Base-by-base conservation (phyloP, 2,888 invertebrate genomes). In the Rotaria sp. region DNA sequence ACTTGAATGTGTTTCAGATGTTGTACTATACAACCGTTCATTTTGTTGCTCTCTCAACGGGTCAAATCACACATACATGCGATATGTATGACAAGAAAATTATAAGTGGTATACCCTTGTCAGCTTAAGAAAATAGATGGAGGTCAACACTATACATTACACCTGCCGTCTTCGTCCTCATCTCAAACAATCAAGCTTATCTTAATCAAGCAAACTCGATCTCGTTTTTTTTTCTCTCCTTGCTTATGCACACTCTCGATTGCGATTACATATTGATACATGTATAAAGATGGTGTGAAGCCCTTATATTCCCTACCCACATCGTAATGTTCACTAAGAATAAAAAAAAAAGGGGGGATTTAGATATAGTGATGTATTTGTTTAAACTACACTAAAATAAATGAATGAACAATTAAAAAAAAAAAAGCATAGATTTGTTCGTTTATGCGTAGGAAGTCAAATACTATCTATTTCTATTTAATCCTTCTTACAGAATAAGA, bases 391-490 rank as follows among this genome's bases (percentile, higher is more conserved):
- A 55, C 67, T 15, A 67, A 30, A 30, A 67, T 35, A 67, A 35
- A 67, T 67, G 35, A 67, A 67, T 67, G 67, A 67, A 67, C 67
- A 30, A 67, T 67, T 67, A 35, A 35, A 30, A 67, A 30, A 67
- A 13, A 67, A 35, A n/a, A 57, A 10, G n/a, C 55, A 55, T 55
- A 67, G 67, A 35, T 35, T 67, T 15, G 18, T n/a, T 67, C 67
- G 10, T 67, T 67, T 30, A 67, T 67, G 67, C 35, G 67, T 67
- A 67, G 67, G 67, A 67, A 67, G 67, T 67, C 67, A 67, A 67
- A 67, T 18, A 67, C 11, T 67, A 67, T 67, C 67, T 67, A 35
- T 67, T 35, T 35, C 35, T 18, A 67, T 67, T 13, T 67, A 67
- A 67, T 35, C 67, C 67, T 30, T 67, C 35, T 67, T 35, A 35